Evolutionary conservation across 1,140 invertebrate species (phyloP), one percentile per base, ranked within the genome.

Genomic region (Drosophila setifemur): DNA sequence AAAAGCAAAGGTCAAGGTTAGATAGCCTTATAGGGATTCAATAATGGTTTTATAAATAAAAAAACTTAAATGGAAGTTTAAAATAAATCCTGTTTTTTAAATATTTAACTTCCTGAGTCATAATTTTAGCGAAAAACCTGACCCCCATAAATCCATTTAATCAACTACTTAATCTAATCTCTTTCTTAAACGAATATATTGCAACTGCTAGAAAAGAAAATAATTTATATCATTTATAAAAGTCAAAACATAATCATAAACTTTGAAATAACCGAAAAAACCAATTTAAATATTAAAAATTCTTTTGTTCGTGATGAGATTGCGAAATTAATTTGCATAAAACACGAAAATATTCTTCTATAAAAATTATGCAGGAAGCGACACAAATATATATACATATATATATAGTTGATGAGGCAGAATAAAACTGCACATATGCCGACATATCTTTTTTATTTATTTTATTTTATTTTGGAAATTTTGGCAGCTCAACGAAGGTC

Each of bases 1-100:
- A 18, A 3, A 39, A 53, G 11, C 44, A 23, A 78, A 73, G 78
- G 79, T 76, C 78, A 85, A 40, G 78, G 79, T 28, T 31, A 83
- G 29, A 28, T 50, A 43, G 11, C 43, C 45, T 31, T 40, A n/a
- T 8, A 26, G 9, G 8, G 16, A 4, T 35, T 16, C 1, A n/a
- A 28, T 45, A 29, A 29, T 28, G 23, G n/a, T n/a, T n/a, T n/a
- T n/a, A n/a, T 33, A 14, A 33, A 33, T 14, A 14, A 33, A 33
- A 33, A 33, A 33, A 3, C 31, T 6, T 12, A 31, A 31, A 31
- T 33, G 1, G 14, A 33, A 2, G n/a, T n/a, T n/a, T n/a, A n/a
- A n/a, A n/a, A n/a, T n/a, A n/a, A n/a, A n/a, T n/a, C n/a, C n/a
- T n/a, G n/a, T n/a, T n/a, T n/a, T n/a, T n/a, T n/a, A n/a, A n/a